Base-by-base conservation (phyloP, 2,888 invertebrate genomes). In the Sycophila texana region DNA sequence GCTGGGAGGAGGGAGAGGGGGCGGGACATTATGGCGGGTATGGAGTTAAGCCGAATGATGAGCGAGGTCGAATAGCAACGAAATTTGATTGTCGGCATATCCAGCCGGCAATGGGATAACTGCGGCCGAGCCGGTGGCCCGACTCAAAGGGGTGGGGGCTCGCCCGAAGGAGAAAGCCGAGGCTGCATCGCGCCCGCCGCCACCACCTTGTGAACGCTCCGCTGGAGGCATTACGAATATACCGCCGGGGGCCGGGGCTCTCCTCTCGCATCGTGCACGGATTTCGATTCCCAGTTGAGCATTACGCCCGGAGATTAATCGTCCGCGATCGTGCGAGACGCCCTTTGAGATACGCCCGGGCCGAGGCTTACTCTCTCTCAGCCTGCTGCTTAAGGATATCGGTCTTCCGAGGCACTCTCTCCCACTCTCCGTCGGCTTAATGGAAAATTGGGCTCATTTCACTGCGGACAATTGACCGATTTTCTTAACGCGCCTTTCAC, bases 71-170 rank as follows among this genome's bases (percentile, higher is more conserved):
- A 83, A 84, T 82, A 81, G 75, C 82, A 83, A 81, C 77, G 82
- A 86, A 86, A 88, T 87, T 87, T 83, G 83, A 86, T 87, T 87
- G 83, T 81, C 81, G 82, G 84, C 82, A 83, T 85, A 84, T 84
- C 83, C 80, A 81, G 81, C 83, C 79, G 80, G 84, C 84, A 86
- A 86, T 87, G 83, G 85, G 84, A 85, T 86, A 86, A 85, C 84
- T 85, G 83, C 76, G 84, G 83, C 73, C 68, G 47, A 53, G 51
- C 30, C 18, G 53, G 53, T 13, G 14, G 55, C 60, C 20, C 30
- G 14, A 71, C 65, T 79, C 65, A 70, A 65, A 66, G 71, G 71
- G 61, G 63, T 70, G 68, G 39, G 26, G 39, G 26, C 26, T 51
- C 55, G 67, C 60, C 66, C 57, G 47, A 57, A 26, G 51, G 66